A percentile compares a stretch with the other conserved stretches of the same genome.
phyloP scores from a whole-genome alignment of 2,888 invertebrate species.

The Microdon myrmicae region DNA sequence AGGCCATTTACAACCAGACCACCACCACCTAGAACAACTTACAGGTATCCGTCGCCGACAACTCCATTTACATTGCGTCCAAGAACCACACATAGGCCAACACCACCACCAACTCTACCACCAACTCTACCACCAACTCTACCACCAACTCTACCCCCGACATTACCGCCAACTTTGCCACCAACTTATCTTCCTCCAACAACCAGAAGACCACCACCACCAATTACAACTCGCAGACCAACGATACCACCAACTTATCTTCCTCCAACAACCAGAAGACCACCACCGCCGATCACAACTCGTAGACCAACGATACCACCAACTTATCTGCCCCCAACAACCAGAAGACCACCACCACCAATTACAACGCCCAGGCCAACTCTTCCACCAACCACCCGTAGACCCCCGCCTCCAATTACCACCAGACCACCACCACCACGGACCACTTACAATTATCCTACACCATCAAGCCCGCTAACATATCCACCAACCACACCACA shows the following conservation, averaged over 20 bases:
- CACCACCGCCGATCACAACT: slow-evolving; percentile 11
- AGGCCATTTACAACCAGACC: too few species aligned
- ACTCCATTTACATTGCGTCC: background rate
- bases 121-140: slow-evolving; percentile 24
- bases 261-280: slow-evolving; percentile 10
- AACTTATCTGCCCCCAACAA: slow-evolving; percentile 12
- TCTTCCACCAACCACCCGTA: slow-evolving; percentile 2
- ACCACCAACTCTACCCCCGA: slow-evolving; percentile 5
- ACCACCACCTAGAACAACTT: slow-evolving; percentile 1
- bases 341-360: slow-evolving; percentile 24
- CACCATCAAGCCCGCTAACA: slow-evolving; percentile 1
- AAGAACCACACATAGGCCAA: slow-evolving; percentile 23
- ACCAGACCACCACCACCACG: slow-evolving; percentile 13
- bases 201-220: slow-evolving; percentile 22
- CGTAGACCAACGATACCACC: background rate
- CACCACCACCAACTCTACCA: slow-evolving; percentile 38
- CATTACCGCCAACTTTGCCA: slow-evolving; percentile 2
- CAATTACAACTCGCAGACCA: slow-evolving; percentile 37
- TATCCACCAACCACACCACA: slow-evolving; percentile 33
- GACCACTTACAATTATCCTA: slow-evolving; percentile 1
- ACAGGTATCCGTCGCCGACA: background rate
- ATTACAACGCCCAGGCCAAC: slow-evolving; percentile 12
- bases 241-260: background rate
- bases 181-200: slow-evolving; percentile 1
- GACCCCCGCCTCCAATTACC: background rate